Percentiles rank a stretch among this genome's conserved stretches.
These are phyloP conservation scores for Cyclophora albipunctata DNA, from an alignment of 2,888 invertebrate genomes.

Conservation along the genomic window DNA sequence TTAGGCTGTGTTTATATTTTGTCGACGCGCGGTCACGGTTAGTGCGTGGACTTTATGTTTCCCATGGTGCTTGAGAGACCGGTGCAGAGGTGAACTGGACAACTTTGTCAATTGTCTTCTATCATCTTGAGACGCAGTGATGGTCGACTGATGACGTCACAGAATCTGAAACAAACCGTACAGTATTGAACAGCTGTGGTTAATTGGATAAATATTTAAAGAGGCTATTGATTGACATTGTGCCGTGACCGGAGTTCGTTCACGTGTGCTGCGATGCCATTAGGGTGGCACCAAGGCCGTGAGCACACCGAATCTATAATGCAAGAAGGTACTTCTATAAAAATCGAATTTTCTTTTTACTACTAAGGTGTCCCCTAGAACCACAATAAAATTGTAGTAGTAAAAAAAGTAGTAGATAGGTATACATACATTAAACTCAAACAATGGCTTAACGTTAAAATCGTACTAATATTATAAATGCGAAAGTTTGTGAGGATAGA, in stretches of 20 bases:
- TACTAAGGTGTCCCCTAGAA: no score
- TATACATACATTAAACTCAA: no score
- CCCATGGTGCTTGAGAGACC: slow-evolving; percentile 12
- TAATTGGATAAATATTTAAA: not conserved
- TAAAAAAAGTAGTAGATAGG: no score
- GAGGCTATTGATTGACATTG: slow-evolving; percentile 2
- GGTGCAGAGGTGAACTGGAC: slow-evolving; percentile 9
- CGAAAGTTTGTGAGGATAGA: no score
- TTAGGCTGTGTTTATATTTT: slow-evolving; percentile 52
- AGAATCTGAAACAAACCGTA: not conserved
- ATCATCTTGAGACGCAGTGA: slow-evolving; percentile 37
- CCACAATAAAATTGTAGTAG: no score
- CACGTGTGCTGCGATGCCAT: no score
- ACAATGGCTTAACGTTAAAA: no score
- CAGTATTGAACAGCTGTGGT: no score
- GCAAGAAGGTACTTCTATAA: no score
- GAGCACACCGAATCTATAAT: not conserved
- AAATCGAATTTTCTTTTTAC: no score
- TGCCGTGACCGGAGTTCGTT: not conserved
- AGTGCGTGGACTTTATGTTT: slow-evolving; percentile 23
- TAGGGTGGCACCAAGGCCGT: not conserved
- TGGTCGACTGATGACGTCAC: slow-evolving; percentile 1
- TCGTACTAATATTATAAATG: no score
- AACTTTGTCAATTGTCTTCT: slow-evolving; percentile 53
- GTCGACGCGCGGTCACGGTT: slow-evolving; percentile 39